Evolutionary conservation across 1,140 invertebrate species (phyloP), one percentile per base, ranked within the genome.

Genomic region (Chrysoperla carnea): DNA sequence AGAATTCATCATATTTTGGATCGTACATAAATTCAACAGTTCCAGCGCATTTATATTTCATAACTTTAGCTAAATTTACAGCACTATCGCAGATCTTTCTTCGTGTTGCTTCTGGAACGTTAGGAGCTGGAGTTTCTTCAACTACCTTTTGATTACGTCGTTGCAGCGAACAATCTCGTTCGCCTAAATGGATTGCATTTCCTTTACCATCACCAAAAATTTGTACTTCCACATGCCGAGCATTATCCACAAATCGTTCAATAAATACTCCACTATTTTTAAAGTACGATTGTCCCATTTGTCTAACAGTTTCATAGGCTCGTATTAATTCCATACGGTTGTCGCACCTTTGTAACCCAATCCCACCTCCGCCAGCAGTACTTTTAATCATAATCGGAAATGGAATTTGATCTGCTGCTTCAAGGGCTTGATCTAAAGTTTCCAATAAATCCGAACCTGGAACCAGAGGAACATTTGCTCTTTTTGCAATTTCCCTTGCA

Each of bases 361-460:
- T 78, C 8, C 78, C 78, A 39, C 76, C 76, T 43, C 76, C 76
- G 38, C 76, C 76, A 43, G 70, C 73, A 27, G 75, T 73, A 4
- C 75, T 76, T 57, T 81, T 81, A 36, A 81, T 73, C 75, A 81
- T 80, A 4, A 81, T 76, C 5, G 78, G 78, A 53, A 69, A 74
- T 17, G 76, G 71, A 15, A 62, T 69, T 56, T 71, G 63, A 37
- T 54, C 48, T 11, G 37, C 11, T 11, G 28, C 7, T 2, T 28
- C 38, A 23, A 23, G 17, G 2, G 17, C 17, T 23, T 23, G 17
- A 23, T 23, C 17, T 5, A 23, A 23, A 3, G 17, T 23, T 23
- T 23, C 17, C 2, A 23, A 5, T 23, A 23, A 23, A 9, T 36
- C 33, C 9, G 43, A 17, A 1, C 48, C 50, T 29, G 54, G 52